Percentiles rank a stretch among this genome's conserved stretches.
These are phyloP conservation scores for Crepidodera aurea DNA, from an alignment of 2,888 invertebrate genomes.

Conservation along the genomic window DNA sequence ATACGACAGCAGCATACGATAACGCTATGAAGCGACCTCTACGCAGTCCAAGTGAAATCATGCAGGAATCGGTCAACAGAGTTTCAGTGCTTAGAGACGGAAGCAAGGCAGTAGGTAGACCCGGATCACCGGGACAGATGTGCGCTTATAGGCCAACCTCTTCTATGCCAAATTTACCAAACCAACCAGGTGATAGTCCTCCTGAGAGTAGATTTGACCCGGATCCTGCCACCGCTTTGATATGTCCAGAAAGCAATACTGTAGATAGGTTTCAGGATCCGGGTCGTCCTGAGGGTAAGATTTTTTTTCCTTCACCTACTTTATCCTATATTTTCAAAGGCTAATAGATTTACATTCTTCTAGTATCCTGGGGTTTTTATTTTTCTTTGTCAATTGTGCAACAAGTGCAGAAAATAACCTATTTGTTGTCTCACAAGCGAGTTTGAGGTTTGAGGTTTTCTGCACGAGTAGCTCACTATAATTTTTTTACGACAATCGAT, in stretches of 20 bases:
- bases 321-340: not conserved
- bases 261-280: constrained; percentile 58
- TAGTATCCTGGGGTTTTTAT: too few relatives aligned
- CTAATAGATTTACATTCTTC: too few relatives aligned
- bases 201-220: constrained; percentile 64
- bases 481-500: too few relatives aligned
- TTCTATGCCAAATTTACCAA: constrained; percentile 62
- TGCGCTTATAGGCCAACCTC: constrained; percentile 60
- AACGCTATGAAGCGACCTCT: constrained; percentile 64
- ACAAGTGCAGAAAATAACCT: too few relatives aligned
- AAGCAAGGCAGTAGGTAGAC: constrained; percentile 64
- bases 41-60: constrained; percentile 67
- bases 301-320: not conserved
- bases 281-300: constrained; percentile 64
- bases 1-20: constrained; percentile 52
- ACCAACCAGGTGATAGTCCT: constrained; percentile 66
- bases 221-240: constrained; percentile 60
- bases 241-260: constrained; percentile 61
- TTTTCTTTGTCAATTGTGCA: too few relatives aligned
- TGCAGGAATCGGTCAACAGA: constrained; percentile 67
- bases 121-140: constrained; percentile 60
- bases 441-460: too few relatives aligned
- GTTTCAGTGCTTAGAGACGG: constrained; percentile 75
- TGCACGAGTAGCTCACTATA: too few relatives aligned
- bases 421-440: too few relatives aligned